Percentiles rank a stretch among this genome's conserved stretches.
Conservation (phyloP, 2,113 vertebrate genomes). For the Oriolus oriolus region DNA sequence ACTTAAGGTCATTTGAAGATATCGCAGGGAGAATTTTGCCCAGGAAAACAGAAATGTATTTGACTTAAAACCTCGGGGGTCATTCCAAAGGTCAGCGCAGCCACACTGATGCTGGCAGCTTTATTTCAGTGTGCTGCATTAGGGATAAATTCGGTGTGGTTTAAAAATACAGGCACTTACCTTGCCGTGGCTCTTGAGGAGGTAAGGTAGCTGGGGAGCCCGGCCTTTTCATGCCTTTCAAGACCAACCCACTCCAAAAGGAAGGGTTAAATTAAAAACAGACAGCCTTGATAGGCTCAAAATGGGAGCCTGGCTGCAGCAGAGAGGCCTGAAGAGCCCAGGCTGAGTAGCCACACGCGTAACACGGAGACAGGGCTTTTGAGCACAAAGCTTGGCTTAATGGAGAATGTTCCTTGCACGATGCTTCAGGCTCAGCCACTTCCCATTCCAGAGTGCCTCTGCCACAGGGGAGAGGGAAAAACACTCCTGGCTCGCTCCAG, state of each 20-base stretch:
- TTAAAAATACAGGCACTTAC: conserved; percentile 42
- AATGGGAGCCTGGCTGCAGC: conserved; percentile 38
- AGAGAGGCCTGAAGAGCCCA: conserved; percentile 48
- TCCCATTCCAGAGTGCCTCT: background rate
- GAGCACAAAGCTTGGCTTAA: conserved; percentile 40
- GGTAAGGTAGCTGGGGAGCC: background rate
- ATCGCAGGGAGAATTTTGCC: background rate
- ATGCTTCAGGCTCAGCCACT: background rate
- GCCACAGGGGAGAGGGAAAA: background rate
- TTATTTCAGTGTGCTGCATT: background rate
- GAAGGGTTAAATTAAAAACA: conserved; percentile 56
- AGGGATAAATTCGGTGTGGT: background rate
- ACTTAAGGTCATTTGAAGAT: background rate
- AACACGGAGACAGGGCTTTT: background rate
- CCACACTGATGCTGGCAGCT: background rate
- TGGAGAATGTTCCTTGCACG: conserved; percentile 1
- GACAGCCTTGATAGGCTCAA: conserved; percentile 15
- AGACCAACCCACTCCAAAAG: conserved; percentile 45
- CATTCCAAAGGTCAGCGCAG: background rate
- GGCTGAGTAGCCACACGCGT: background rate
- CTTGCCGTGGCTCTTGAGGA: conserved; percentile 6
- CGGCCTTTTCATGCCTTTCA: conserved; percentile 48
- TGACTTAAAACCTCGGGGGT: background rate
- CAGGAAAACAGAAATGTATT: background rate
- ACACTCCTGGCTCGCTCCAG: background rate